Evolutionary conservation across 2,797 vertebrate species (phyloP).

Genomic region (Cheirogaleus major): DNA sequence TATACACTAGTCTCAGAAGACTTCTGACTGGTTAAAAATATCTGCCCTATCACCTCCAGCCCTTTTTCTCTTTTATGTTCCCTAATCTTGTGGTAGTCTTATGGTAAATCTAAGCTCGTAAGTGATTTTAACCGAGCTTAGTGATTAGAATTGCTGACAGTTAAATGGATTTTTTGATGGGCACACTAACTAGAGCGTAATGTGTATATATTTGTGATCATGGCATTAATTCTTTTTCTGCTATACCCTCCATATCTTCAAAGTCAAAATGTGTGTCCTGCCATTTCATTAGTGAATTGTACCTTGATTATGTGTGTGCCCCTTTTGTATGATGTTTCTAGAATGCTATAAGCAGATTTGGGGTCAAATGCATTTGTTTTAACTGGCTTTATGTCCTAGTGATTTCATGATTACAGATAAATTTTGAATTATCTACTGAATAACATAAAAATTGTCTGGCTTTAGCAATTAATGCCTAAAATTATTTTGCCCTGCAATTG

Average conservation of each 20-base stretch:
- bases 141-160: constrained; percentile 70
- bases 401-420: constrained; percentile 56
- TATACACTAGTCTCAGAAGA: constrained; percentile 40
- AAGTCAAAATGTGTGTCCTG: constrained; percentile 62
- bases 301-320: constrained; percentile 37
- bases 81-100: constrained; percentile 35
- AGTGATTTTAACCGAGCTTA: constrained; percentile 54
- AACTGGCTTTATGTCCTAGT: constrained; percentile 65
- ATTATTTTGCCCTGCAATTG: constrained; percentile 72
- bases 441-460: constrained; percentile 73
- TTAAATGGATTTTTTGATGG: constrained; percentile 51
- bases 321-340: constrained; percentile 31
- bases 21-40: not conserved
- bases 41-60: not conserved
- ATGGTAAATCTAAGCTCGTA: not conserved
- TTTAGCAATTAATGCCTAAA: constrained; percentile 75
- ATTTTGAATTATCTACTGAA: constrained; percentile 79
- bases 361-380: not conserved
- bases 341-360: constrained; percentile 49
- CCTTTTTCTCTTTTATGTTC: not conserved
- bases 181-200: constrained; percentile 63
- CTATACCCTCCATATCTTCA: constrained; percentile 40
- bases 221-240: constrained; percentile 61
- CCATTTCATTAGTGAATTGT: constrained; percentile 62
- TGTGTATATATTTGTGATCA: constrained; percentile 49